Conservation (phyloP, 2,797 vertebrate genomes). For the Myotis planiceps region DNA sequence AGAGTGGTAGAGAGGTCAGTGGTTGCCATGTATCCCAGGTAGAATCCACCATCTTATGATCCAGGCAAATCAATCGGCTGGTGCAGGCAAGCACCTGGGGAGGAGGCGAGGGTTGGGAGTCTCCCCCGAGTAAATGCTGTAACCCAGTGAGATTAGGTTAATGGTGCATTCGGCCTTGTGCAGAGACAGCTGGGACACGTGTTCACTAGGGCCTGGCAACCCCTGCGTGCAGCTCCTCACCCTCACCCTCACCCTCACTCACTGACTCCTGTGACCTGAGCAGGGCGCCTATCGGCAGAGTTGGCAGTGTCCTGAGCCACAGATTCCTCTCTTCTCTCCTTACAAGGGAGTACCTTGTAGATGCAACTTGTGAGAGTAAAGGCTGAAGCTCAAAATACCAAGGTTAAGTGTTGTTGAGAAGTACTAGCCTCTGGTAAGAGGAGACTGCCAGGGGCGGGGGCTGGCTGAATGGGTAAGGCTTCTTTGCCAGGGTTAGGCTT, state of each 20-base stretch:
- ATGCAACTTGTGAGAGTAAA: background rate
- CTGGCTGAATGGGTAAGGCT: background rate
- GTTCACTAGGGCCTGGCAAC: background rate
- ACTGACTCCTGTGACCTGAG: background rate
- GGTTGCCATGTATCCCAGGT: background rate
- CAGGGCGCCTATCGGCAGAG: background rate
- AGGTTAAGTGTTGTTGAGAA: background rate
- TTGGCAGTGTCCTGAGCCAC: background rate
- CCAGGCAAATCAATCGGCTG: background rate
- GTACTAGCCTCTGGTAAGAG: background rate
- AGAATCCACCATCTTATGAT: background rate
- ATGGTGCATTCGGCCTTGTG: background rate
- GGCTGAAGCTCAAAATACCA: background rate
- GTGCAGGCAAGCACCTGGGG: background rate
- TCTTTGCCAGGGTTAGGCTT: background rate
- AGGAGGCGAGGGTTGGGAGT: background rate
- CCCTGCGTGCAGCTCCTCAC: background rate
- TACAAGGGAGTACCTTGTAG: background rate
- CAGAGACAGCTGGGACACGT: background rate
- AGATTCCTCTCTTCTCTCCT: background rate
- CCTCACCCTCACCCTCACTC: background rate
- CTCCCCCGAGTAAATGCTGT: background rate
- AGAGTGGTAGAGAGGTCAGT: background rate
- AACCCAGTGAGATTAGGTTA: background rate
- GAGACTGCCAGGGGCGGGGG: background rate